Evolutionary conservation across 2,888 invertebrate species (phyloP).

Genomic region (Heteropelma amictum): DNA sequence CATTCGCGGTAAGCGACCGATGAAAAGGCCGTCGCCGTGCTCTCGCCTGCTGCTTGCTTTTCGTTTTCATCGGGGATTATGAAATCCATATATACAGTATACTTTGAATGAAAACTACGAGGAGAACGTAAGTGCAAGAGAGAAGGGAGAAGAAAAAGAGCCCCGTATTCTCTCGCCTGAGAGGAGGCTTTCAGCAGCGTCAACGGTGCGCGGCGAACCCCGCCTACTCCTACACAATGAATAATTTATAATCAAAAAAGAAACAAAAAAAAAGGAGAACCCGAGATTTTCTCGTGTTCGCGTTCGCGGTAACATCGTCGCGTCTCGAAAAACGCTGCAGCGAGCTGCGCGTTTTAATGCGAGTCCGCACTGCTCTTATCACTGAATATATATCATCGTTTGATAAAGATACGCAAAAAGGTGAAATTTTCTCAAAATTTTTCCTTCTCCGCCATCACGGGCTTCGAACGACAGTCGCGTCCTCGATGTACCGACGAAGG

Average conservation of each 20-base stretch:
- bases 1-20: conserved; percentile 61
- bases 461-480: too few relatives aligned
- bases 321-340: conserved; percentile 22
- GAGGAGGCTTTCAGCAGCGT: conserved; percentile 38
- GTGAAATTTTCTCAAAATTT: too few relatives aligned
- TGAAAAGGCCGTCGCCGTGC: conserved; percentile 59
- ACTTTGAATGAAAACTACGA: conserved; percentile 42
- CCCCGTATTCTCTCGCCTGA: conserved; percentile 29
- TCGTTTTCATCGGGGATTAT: conserved; percentile 53
- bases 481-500: too few relatives aligned
- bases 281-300: conserved; percentile 41
- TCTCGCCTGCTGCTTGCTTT: conserved; percentile 36
- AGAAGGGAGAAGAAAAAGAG: conserved; percentile 4
- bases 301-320: conserved; percentile 36
- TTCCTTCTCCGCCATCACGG: too few relatives aligned
- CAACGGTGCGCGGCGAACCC: conserved; percentile 37
- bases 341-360: conserved; percentile 21
- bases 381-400: neutral
- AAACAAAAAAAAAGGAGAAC: conserved; percentile 48
- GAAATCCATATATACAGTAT: conserved; percentile 48
- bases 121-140: conserved; percentile 5
- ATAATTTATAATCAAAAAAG: conserved; percentile 54
- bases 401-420: neutral
- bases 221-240: conserved; percentile 55
- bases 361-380: neutral